phyloP scores from a whole-genome alignment of 2,888 invertebrate species.

The Hirtodrosophila cameraria region DNA sequence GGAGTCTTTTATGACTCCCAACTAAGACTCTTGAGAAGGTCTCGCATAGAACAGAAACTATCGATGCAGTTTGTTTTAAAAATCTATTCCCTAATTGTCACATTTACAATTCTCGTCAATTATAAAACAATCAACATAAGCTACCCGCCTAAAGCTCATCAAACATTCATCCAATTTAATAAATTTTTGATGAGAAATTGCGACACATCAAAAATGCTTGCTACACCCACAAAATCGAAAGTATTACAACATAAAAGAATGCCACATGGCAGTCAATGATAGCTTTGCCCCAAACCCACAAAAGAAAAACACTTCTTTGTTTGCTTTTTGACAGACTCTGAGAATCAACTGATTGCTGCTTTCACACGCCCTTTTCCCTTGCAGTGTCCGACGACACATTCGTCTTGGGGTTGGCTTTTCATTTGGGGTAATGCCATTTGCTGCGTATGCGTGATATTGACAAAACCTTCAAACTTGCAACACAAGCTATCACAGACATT shows the following conservation, averaged over 20 bases:
- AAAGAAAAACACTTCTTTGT: constrained; percentile 54
- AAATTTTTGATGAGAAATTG: constrained; percentile 66
- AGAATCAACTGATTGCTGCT: constrained; percentile 51
- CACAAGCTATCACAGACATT: constrained; percentile 60
- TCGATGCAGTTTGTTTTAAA: too few species aligned
- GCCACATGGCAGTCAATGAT: constrained; percentile 41
- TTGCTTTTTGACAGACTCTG: constrained; percentile 42
- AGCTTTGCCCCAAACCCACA: neutral
- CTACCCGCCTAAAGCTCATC: neutral
- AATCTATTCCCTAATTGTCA: neutral
- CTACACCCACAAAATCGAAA: neutral
- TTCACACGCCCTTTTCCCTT: constrained; percentile 38
- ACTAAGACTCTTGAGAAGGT: too few species aligned
- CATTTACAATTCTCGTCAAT: too few species aligned
- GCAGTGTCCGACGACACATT: constrained; percentile 4
- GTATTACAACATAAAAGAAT: neutral
- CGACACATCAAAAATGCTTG: constrained; percentile 57
- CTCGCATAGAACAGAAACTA: neutral
- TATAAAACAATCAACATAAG: neutral
- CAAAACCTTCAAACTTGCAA: constrained; percentile 36
- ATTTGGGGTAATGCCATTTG: neutral
- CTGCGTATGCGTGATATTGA: constrained; percentile 39
- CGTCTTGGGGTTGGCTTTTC: constrained; percentile 2
- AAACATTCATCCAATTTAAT: constrained; percentile 32
- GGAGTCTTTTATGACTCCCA: too few species aligned